phyloP scores from a whole-genome alignment of 2,888 invertebrate species.

The Rhodophaea formosa region DNA sequence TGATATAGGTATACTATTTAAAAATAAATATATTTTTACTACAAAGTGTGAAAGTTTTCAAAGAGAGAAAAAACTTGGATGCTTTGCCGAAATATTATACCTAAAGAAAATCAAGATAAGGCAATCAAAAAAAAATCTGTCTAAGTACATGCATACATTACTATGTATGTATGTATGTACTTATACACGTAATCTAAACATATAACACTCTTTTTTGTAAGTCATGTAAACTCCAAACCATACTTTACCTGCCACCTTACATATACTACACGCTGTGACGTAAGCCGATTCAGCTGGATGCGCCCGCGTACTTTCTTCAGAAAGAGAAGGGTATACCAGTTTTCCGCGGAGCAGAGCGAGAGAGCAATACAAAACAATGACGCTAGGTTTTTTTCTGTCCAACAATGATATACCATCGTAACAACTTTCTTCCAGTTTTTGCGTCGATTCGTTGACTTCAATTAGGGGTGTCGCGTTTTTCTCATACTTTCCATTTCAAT shows the following conservation, averaged over 20 bases:
- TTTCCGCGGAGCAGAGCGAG: slow-evolving; percentile 39
- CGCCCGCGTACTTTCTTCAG: slow-evolving; percentile 72
- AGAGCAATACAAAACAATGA: slow-evolving; percentile 63
- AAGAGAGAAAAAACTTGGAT: too few relatives aligned
- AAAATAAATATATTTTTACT: too few relatives aligned
- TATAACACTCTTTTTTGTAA: too few relatives aligned
- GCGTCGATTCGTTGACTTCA: slow-evolving; percentile 59
- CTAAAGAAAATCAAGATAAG: too few relatives aligned
- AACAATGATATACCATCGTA: slow-evolving; percentile 53
- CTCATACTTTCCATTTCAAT: slow-evolving; percentile 12
- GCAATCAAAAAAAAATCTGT: too few relatives aligned
- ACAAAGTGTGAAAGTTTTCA: too few relatives aligned
- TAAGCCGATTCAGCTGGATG: slow-evolving; percentile 59
- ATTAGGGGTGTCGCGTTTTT: slow-evolving; percentile 31
- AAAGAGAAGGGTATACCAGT: slow-evolving; percentile 42
- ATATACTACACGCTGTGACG: slow-evolving; percentile 58
- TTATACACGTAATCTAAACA: too few relatives aligned
- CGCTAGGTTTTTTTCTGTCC: slow-evolving; percentile 51
- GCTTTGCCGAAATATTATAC: too few relatives aligned
- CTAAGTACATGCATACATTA: too few relatives aligned
- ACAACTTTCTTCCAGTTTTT: slow-evolving; percentile 73
- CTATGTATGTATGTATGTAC: too few relatives aligned
- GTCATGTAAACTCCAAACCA: too few relatives aligned
- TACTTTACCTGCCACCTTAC: slow-evolving; percentile 22
- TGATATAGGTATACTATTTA: too few relatives aligned